Percentiles rank a stretch among this genome's conserved stretches.
These are phyloP conservation scores for Embiotoca jacksoni DNA, from an alignment of 2,113 vertebrate species.

Conservation along the genomic window DNA sequence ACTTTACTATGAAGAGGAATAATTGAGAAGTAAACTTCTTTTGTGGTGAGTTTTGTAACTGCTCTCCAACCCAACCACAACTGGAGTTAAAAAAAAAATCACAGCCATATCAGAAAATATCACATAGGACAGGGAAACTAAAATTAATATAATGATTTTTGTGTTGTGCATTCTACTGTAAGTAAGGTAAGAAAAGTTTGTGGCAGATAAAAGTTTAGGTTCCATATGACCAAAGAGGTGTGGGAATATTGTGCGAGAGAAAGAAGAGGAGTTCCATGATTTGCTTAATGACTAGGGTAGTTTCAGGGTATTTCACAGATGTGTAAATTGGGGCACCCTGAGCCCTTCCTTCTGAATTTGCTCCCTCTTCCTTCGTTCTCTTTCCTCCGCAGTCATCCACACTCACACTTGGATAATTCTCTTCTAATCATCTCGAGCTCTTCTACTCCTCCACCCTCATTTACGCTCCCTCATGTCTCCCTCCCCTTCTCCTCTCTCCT, in stretches of 20 bases:
- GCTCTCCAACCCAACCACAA: too few relatives aligned
- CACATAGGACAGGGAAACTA: too few relatives aligned
- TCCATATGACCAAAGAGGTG: not conserved
- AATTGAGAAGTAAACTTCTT: not conserved
- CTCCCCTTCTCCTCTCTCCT: slow-evolving; percentile 56
- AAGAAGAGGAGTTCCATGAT: slow-evolving; percentile 33
- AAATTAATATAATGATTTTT: too few relatives aligned
- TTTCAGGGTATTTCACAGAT: slow-evolving; percentile 34
- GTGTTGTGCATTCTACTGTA: not conserved
- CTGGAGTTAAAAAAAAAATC: too few relatives aligned
- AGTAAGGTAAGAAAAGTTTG: not conserved
- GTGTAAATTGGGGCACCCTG: slow-evolving; percentile 10
- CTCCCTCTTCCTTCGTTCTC: slow-evolving; percentile 27
- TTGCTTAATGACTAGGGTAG: slow-evolving; percentile 11
- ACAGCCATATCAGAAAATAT: too few relatives aligned
- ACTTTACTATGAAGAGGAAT: not conserved
- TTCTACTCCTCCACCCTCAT: slow-evolving; percentile 65
- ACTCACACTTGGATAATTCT: slow-evolving; percentile 81
- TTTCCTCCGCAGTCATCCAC: slow-evolving; percentile 42
- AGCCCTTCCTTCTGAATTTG: slow-evolving; percentile 23
- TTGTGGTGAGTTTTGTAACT: not conserved
- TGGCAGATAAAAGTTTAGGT: not conserved
- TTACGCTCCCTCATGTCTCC: slow-evolving; percentile 58
- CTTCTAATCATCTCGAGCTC: slow-evolving; percentile 77
- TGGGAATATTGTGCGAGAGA: not conserved